Evolutionary conservation across 2,797 vertebrate genomes (phyloP), one percentile per base, ranked within the genome.

Genomic region (Channa striata): DNA sequence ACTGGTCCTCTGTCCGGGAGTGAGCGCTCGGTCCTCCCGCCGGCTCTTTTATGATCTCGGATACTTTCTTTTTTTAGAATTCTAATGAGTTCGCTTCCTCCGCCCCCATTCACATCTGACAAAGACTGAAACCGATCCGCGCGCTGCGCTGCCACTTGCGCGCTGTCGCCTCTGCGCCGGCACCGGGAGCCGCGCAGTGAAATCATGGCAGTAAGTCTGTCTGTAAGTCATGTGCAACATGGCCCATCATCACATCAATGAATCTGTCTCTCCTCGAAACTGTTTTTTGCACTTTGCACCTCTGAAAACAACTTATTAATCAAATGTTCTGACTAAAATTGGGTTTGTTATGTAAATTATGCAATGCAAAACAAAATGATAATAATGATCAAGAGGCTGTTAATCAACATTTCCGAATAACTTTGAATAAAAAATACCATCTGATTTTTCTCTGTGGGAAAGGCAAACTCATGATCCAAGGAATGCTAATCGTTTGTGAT

Each of bases 1-100:
- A 76, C 82, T 66, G 73, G 75, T 84, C 78, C 81, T 78, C 77
- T 74, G 82, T 78, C 85, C 82, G 78, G 70, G 85, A 90, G 77
- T 90, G 87, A 83, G 82, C 72, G 51, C 81, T 84, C 68, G 52
- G 76, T 80, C 70, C 79, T 64, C 81, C 86, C 68, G 86, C 79
- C 85, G 87, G 83, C 73, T 81, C 84, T 91, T 93, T 94, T 92
- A 93, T 93, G 89, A 92, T 92, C 91, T 91, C 87, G 82, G 92
- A 90, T 92, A 82, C 89, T 82, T 70, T 89, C 94, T 94, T 95
- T 95, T 94, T 95, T 93, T 92, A 94, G 92, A 91, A 85, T 87
- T 72, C 82, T 94, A 92, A 93, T 90, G 89, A 87, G 74, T 82
- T 88, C 77, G 82, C 91, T 93, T 89, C 90, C 88, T 93, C 95